phyloP scores from a whole-genome alignment of 2,888 invertebrate genomes.

The Cordilura impudica region DNA sequence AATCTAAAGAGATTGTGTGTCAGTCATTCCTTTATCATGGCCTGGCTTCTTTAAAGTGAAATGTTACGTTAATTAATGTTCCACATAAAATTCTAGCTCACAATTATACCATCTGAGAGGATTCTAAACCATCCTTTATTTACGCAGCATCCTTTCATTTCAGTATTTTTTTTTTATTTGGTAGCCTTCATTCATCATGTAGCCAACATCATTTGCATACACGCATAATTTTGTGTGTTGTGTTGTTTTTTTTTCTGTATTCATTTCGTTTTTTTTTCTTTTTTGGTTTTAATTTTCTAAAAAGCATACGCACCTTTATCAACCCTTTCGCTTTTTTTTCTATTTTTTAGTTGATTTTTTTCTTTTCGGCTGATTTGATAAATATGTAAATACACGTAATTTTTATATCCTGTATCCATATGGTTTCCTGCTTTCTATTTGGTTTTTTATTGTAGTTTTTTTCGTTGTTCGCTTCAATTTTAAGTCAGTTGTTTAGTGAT shows the following conservation, averaged over 20 bases:
- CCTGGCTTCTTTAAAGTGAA: neutral
- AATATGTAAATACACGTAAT: constrained; percentile 53
- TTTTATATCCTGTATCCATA: constrained; percentile 48
- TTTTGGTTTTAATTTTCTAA: constrained; percentile 47
- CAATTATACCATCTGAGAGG: constrained; percentile 26
- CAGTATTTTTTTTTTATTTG: neutral
- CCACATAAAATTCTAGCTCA: constrained; percentile 44
- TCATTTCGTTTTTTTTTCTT: constrained; percentile 11
- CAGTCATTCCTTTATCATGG: constrained; percentile 15
- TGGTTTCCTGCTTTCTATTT: constrained; percentile 30
- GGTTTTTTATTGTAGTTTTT: neutral
- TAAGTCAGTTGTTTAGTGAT: constrained; percentile 23
- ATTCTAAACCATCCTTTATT: constrained; percentile 38
- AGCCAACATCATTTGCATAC: constrained; percentile 60
- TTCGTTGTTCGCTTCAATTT: neutral
- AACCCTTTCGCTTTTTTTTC: constrained; percentile 44
- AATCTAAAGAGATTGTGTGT: constrained; percentile 1
- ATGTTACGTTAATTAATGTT: constrained; percentile 50
- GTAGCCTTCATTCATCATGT: constrained; percentile 23
- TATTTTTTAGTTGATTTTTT: constrained; percentile 26
- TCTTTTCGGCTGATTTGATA: constrained; percentile 42
- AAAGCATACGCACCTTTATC: constrained; percentile 57
- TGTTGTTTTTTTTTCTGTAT: constrained; percentile 1
- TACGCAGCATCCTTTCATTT: constrained; percentile 58
- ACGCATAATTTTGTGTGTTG: constrained; percentile 52